A percentile compares a stretch with the other conserved stretches of the same genome.
phyloP scores from a whole-genome alignment of 2,113 vertebrate genomes.

The Falcunculus frontatus region DNA sequence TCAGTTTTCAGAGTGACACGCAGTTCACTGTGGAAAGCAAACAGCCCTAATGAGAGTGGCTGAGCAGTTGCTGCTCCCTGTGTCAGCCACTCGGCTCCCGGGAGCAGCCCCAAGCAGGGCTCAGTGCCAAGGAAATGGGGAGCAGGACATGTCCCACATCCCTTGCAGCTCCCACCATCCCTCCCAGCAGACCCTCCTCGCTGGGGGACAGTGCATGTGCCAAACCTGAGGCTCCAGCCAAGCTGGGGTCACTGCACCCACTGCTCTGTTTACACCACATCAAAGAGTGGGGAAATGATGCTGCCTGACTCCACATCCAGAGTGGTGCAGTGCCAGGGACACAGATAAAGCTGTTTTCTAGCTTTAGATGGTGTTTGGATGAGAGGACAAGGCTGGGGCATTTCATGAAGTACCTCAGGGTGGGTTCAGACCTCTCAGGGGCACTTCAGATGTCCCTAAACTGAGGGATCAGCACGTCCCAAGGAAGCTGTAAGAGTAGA shows the following conservation, averaged over 20 bases:
- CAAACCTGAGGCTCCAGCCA: rapidly evolving
- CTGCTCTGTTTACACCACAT: background rate
- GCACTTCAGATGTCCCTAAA: background rate
- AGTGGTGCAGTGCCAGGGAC: background rate
- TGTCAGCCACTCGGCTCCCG: background rate
- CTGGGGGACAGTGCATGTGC: rapidly evolving
- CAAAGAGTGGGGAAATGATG: background rate
- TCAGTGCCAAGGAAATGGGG: background rate
- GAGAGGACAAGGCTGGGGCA: background rate
- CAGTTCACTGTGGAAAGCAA: slow-evolving; percentile 41
- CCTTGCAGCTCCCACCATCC: background rate
- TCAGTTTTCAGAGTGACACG: slow-evolving; percentile 45
- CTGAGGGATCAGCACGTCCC: background rate
- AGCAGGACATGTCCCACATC: background rate
- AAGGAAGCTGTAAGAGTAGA: background rate
- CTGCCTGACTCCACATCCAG: background rate
- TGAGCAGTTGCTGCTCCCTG: slow-evolving; percentile 11
- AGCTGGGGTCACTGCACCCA: background rate
- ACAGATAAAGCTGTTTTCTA: background rate
- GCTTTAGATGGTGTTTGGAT: background rate
- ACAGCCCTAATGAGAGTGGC: slow-evolving; percentile 41
- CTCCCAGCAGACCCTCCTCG: rapidly evolving
- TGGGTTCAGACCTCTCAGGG: background rate
- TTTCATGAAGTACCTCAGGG: background rate
- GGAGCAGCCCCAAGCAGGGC: background rate